Evolutionary conservation across 2,888 invertebrate genomes (phyloP).

Genomic region (Drosophila buzzatii): DNA sequence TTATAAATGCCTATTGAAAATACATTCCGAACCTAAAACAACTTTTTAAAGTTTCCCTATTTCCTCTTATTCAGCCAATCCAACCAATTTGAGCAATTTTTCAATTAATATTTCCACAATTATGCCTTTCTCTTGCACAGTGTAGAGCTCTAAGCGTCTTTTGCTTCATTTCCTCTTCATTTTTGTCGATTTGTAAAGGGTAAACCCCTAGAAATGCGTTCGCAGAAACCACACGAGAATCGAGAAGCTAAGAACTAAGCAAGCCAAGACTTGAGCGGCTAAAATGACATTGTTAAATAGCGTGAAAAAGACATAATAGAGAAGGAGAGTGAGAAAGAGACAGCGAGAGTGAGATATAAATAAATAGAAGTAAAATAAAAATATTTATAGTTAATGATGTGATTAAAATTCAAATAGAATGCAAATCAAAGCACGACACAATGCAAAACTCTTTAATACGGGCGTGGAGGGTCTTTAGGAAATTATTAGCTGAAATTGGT

Average conservation of each 20-base stretch:
- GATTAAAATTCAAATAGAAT: conserved; percentile 79
- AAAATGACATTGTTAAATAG: conserved; percentile 8
- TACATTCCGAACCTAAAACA: no score
- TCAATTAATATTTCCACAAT: not conserved
- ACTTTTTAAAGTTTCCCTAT: not conserved
- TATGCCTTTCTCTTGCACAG: conserved; percentile 11
- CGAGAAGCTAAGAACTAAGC: conserved; percentile 9
- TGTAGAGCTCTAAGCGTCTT: conserved; percentile 14
- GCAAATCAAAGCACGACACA: conserved; percentile 71
- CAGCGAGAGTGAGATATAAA: conserved; percentile 1
- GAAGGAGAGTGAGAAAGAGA: not conserved
- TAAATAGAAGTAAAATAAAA: conserved; percentile 54
- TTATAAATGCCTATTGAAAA: not conserved
- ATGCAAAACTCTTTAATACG: conserved; percentile 8
- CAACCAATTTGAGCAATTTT: not conserved
- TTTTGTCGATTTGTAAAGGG: conserved; percentile 11
- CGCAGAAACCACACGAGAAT: conserved; percentile 46
- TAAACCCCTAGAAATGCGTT: conserved; percentile 70
- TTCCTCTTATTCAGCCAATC: not conserved
- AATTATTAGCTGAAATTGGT: conserved; percentile 79
- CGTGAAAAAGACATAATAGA: conserved; percentile 23
- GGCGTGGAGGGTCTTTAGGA: conserved; percentile 36
- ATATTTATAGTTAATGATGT: conserved; percentile 73
- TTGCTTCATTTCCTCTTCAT: not conserved
- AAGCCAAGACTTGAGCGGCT: conserved; percentile 55